Evolutionary conservation across 2,113 vertebrate species (phyloP).

Genomic region (Oncorhynchus mykiss): DNA sequence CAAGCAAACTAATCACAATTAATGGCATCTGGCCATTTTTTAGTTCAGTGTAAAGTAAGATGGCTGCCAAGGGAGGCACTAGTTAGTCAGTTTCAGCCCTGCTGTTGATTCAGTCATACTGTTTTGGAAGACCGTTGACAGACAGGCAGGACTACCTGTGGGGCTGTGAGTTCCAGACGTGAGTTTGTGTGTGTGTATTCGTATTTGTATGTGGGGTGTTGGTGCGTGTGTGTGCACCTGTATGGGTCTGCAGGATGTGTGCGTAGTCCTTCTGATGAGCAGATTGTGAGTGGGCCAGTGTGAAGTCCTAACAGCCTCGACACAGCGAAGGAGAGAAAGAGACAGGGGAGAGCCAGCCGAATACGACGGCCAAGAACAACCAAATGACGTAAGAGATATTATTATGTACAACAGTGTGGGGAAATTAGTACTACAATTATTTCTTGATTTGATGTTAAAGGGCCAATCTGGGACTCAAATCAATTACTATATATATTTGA

Average conservation of each 20-base stretch:
- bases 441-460: background rate
- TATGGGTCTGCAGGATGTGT: slow-evolving; percentile 16
- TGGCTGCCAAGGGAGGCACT: slow-evolving; percentile 26
- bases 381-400: slow-evolving; percentile 27
- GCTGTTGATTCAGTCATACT: slow-evolving; percentile 42
- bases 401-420: background rate
- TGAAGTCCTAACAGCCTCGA: slow-evolving; percentile 40
- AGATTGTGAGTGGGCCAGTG: slow-evolving; percentile 62
- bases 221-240: slow-evolving; percentile 21
- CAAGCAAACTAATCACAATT: too few relatives aligned
- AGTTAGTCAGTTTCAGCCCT: slow-evolving; percentile 17
- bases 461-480: background rate
- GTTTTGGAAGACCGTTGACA: slow-evolving; percentile 40
- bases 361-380: slow-evolving; percentile 20
- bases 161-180: slow-evolving; percentile 31
- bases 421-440: slow-evolving; percentile 19
- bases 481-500: background rate
- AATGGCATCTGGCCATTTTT: too few relatives aligned
- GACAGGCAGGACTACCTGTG: slow-evolving; percentile 48
- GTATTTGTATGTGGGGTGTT: background rate
- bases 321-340: slow-evolving; percentile 19
- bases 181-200: background rate
- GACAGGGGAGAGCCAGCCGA: slow-evolving; percentile 8
- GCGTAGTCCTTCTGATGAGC: slow-evolving; percentile 34
- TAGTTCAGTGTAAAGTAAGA: background rate